Percentiles rank a stretch among this genome's conserved stretches.
These are phyloP conservation scores for Poeciliopsis paucimaculata DNA, from an alignment of 2,797 vertebrate genomes.

Conservation along the genomic window DNA sequence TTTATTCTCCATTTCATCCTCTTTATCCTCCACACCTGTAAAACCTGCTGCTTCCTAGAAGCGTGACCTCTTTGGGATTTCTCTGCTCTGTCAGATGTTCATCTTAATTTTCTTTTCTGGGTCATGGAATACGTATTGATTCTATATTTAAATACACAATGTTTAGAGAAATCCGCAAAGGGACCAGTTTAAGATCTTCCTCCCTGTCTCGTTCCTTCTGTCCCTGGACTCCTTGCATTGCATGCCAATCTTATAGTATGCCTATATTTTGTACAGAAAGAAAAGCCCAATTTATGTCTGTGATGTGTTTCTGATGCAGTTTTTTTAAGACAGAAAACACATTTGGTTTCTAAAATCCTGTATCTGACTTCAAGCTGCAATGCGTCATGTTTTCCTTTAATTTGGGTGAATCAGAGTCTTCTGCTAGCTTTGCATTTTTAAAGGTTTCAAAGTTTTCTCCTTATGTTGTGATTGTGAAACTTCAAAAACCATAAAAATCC, in stretches of 20 bases:
- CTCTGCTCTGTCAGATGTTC: constrained; percentile 53
- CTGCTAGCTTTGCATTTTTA: constrained; percentile 4
- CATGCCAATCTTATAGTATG: constrained; percentile 47
- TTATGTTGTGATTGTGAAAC: not conserved
- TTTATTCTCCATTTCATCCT: constrained; percentile 51
- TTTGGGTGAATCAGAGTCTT: not conserved
- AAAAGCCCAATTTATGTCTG: not conserved
- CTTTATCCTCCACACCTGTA: constrained; percentile 48
- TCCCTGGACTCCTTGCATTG: constrained; percentile 53
- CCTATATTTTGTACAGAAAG: constrained; percentile 20
- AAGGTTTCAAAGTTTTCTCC: not conserved
- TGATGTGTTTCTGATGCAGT: constrained; percentile 34
- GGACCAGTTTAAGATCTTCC: constrained; percentile 70
- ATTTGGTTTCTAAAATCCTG: constrained; percentile 34
- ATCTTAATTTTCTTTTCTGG: constrained; percentile 51
- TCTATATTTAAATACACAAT: constrained; percentile 49
- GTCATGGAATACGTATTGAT: constrained; percentile 44
- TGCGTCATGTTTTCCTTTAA: constrained; percentile 49
- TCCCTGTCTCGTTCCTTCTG: constrained; percentile 18
- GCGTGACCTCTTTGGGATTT: constrained; percentile 78
- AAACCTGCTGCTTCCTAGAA: constrained; percentile 54
- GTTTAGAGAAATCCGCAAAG: constrained; percentile 75
- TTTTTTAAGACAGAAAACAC: constrained; percentile 19
- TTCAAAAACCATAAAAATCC: constrained; percentile 16
- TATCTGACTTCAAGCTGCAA: constrained; percentile 53